Percentiles rank a stretch among this genome's conserved stretches.
Evolutionary conservation across 2,113 vertebrate species (phyloP).

Genomic region (Craseonycteris thonglongyai): DNA sequence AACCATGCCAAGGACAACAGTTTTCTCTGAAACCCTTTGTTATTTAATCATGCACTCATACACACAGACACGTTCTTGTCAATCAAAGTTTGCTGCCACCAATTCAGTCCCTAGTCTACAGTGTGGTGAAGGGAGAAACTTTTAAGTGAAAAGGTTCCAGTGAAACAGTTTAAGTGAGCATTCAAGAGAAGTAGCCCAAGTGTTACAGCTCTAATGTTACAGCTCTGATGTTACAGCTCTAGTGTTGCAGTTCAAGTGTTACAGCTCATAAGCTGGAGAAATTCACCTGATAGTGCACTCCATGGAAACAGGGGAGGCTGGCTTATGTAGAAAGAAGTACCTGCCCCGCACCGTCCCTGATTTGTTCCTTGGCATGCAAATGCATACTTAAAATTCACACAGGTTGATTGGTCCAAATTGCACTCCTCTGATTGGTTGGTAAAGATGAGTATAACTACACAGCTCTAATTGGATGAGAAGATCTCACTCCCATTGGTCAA

Average conservation of each 20-base stretch:
- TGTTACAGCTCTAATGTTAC: neutral
- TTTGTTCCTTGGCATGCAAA: neutral
- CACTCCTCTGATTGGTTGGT: neutral
- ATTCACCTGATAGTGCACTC: neutral
- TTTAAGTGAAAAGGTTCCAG: neutral
- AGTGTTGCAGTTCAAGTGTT: neutral
- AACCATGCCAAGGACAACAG: constrained; percentile 25
- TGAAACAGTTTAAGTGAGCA: neutral
- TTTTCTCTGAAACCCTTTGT: constrained; percentile 27
- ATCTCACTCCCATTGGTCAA: no score
- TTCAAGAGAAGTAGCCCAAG: neutral
- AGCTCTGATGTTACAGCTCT: neutral
- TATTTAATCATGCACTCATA: neutral
- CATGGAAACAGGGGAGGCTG: neutral
- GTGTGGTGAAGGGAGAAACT: neutral
- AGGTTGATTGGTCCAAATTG: neutral
- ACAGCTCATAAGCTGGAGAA: neutral
- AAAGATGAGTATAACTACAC: no score
- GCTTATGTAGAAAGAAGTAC: neutral
- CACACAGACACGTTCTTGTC: neutral
- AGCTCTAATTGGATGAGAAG: no score
- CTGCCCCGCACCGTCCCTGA: neutral
- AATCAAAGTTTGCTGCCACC: neutral
- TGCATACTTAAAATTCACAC: neutral
- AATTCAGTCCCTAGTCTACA: neutral